Conservation (phyloP, 1,140 invertebrate species). For the Drosophila jambulina region DNA sequence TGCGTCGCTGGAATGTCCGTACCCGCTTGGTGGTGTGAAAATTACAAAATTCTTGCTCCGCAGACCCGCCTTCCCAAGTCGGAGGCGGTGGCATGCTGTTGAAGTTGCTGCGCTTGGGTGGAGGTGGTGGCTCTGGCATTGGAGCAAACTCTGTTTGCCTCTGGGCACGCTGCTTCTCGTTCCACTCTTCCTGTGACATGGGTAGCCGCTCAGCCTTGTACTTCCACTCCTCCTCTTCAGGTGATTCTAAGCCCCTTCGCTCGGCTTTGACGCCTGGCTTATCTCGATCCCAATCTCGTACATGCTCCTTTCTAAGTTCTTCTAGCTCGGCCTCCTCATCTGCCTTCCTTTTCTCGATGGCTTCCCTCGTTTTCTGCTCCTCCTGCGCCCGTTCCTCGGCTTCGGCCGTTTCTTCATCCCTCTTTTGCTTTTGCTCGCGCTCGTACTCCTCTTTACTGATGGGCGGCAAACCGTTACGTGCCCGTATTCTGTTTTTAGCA, state of each 20-base stretch:
- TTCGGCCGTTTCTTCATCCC: conserved; percentile 85
- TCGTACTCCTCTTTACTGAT: conserved; percentile 71
- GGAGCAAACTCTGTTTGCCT: conserved; percentile 90
- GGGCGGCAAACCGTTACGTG: conserved; percentile 90
- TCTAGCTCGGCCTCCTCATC: conserved; percentile 85
- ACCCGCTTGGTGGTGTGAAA: conserved; percentile 64
- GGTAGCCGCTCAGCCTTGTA: conserved; percentile 86
- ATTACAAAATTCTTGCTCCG: conserved; percentile 48
- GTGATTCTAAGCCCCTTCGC: conserved; percentile 52
- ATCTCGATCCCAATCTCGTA: conserved; percentile 90
- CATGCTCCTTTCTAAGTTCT: conserved; percentile 86
- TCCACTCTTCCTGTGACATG: conserved; percentile 93
- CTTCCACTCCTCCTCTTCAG: conserved; percentile 68
- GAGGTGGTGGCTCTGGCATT: conserved; percentile 38
- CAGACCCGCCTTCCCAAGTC: conserved; percentile 10
- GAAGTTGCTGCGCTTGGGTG: conserved; percentile 73
- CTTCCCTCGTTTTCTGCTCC: conserved; percentile 83
- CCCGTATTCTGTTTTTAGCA: conserved; percentile 91
- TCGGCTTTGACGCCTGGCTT: conserved; percentile 83
- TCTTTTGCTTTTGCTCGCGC: conserved; percentile 38
- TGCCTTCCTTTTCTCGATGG: conserved; percentile 74
- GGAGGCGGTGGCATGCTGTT: conserved; percentile 59
- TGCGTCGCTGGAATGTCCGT: conserved; percentile 68
- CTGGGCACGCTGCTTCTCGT: conserved; percentile 89
- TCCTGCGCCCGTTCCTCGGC: conserved; percentile 86